Base-by-base conservation (phyloP, 2,113 vertebrate species). In the Campylomormyrus tamandua region DNA sequence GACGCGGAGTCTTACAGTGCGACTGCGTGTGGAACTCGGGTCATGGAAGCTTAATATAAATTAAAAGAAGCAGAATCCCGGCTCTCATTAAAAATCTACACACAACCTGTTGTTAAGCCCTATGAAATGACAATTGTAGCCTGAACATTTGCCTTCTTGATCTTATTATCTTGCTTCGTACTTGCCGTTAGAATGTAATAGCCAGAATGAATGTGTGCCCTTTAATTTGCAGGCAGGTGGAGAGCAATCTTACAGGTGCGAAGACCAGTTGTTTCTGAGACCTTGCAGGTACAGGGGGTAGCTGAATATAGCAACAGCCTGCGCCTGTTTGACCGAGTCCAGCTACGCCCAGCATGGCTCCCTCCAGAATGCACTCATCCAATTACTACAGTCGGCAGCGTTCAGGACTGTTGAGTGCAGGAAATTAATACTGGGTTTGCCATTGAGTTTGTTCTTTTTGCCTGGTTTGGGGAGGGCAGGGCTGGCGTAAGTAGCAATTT, bases 291-390 rank as follows among this genome's bases (percentile, higher is more conserved):
- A 53, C 85, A 87, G 24, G 85, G 85, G 50, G 49, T 15, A 21
- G 49, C 27, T 87, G 27, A 87, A 87, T 87, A 53, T 87, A 87
- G 85, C 85, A 87, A 49, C 85, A 87, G 27, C 85, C 49, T 87
- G 49, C 31, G n/a, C 15, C 21, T 24, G 50, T 87, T 87, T 87
- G 50, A 52, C 27, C 50, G 48, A 52, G 17, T 35, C 85, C 27
- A 87, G 85, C 85, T 87, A 53, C 39, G 49, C 48, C 31, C 85
- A 87, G 85, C 50, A 39, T 39, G 27, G 27, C 5, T 5, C 42
- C 48, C 83, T 86, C 83, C 83, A 50, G 45, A 86, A 49, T 39
- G 27, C 50, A 35, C 85, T 35, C 27, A 50, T 53, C 50, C 85
- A 52, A 56, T 87, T 53, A 87, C 17, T 84, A 3, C 49, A 35